These are phyloP conservation scores for Hystrix brachyura DNA, from an alignment of 2,113 vertebrate genomes.

Conservation along the genomic window DNA sequence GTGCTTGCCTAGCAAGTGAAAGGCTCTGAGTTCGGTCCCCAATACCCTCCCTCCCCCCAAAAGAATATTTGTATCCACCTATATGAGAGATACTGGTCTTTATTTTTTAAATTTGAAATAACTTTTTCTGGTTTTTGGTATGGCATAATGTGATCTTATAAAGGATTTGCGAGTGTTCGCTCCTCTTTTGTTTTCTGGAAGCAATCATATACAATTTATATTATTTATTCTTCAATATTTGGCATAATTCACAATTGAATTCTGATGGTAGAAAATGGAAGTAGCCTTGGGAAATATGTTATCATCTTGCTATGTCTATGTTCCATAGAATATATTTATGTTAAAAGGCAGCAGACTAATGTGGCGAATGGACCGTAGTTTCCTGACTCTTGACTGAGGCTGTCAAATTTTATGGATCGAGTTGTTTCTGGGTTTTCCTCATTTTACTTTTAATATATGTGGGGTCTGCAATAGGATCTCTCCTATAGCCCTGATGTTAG, in stretches of 20 bases:
- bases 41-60: too few relatives aligned
- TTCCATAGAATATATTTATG: not conserved
- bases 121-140: too few relatives aligned
- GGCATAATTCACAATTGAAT: not conserved
- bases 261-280: not conserved
- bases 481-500: not conserved
- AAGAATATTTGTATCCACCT: not conserved
- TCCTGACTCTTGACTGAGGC: not conserved
- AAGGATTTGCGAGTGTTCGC: not conserved
- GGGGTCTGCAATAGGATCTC: too few relatives aligned
- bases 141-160: not conserved
- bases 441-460: not conserved
- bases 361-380: not conserved
- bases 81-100: not conserved
- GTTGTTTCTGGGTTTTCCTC: not conserved
- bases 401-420: not conserved
- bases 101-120: not conserved
- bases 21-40: too few relatives aligned
- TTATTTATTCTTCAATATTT: not conserved
- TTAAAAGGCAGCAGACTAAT: not conserved
- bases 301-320: rapidly evolving
- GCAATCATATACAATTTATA: not conserved
- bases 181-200: not conserved
- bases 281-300: not conserved
- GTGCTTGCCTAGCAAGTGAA: too few relatives aligned